Evolutionary conservation across 1,140 invertebrate species (phyloP).

Genomic region (Orchesella cincta): DNA sequence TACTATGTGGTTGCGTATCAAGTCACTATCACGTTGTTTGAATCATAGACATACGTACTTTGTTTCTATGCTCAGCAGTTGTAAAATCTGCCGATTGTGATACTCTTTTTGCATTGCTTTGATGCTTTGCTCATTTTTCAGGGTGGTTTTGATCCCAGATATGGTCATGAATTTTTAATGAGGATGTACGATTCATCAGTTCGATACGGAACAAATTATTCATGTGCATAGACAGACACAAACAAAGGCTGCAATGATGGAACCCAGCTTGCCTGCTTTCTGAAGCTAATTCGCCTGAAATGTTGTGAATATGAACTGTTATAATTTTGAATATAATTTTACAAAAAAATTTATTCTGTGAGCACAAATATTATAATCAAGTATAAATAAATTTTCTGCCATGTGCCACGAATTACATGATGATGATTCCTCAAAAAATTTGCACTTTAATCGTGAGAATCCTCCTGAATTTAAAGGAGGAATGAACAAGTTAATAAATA

Average conservation of each 20-base stretch:
- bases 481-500: not conserved
- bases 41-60: not conserved
- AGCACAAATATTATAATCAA: not conserved
- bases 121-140: not conserved
- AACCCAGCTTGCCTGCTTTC: not conserved
- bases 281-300: not conserved
- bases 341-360: not conserved
- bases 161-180: conserved; percentile 10
- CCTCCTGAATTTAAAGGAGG: not conserved
- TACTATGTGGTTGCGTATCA: not conserved
- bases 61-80: not conserved
- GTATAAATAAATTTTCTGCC: not conserved
- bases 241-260: not conserved
- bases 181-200: no score
- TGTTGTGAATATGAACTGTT: not conserved
- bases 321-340: not conserved
- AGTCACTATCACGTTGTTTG: not conserved
- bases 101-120: not conserved
- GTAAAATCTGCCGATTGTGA: not conserved
- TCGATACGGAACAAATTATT: no score
- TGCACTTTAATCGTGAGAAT: not conserved
- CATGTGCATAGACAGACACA: no score
- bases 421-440: not conserved
- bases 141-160: not conserved
- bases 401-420: not conserved